Evolutionary conservation across 2,888 invertebrate genomes (phyloP).

Genomic region (Gandaritis pyraliata): DNA sequence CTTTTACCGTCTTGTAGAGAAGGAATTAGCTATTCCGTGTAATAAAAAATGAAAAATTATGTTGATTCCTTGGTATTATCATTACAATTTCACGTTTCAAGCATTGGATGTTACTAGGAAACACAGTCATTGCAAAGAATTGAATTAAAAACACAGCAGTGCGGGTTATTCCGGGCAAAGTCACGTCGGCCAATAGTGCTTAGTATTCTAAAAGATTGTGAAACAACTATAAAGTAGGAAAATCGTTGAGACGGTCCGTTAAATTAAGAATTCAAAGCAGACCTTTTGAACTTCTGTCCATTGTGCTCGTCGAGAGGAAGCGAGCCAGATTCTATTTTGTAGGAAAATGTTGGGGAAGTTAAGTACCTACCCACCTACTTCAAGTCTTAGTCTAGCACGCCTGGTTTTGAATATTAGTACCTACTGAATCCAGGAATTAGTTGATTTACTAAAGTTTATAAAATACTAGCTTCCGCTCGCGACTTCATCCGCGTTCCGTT

Average conservation of each 20-base stretch:
- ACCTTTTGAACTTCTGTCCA: conserved; percentile 33
- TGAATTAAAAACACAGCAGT: conserved; percentile 13
- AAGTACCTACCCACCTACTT: conserved; percentile 1
- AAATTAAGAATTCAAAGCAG: conserved; percentile 52
- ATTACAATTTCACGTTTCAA: too few relatives aligned
- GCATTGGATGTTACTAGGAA: too few relatives aligned
- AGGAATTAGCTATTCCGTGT: too few relatives aligned
- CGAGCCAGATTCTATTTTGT: conserved; percentile 20
- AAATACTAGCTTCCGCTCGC: too few relatives aligned
- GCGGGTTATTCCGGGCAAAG: conserved; percentile 15
- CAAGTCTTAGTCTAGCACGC: too few relatives aligned
- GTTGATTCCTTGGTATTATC: too few relatives aligned
- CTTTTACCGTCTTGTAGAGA: background rate
- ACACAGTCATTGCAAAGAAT: background rate
- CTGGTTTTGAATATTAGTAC: too few relatives aligned
- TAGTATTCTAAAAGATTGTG: conserved; percentile 35
- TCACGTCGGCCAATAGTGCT: conserved; percentile 29
- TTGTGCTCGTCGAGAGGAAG: conserved; percentile 17
- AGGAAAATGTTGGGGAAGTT: conserved; percentile 16
- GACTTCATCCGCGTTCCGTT: too few relatives aligned
- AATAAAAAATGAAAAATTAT: too few relatives aligned
- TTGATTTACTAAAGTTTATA: too few relatives aligned
- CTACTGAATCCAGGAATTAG: too few relatives aligned
- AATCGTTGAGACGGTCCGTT: conserved; percentile 38
- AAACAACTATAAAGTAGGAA: conserved; percentile 33